Base-by-base conservation (phyloP, 2,888 invertebrate species). In the Tortricodes alternella region DNA sequence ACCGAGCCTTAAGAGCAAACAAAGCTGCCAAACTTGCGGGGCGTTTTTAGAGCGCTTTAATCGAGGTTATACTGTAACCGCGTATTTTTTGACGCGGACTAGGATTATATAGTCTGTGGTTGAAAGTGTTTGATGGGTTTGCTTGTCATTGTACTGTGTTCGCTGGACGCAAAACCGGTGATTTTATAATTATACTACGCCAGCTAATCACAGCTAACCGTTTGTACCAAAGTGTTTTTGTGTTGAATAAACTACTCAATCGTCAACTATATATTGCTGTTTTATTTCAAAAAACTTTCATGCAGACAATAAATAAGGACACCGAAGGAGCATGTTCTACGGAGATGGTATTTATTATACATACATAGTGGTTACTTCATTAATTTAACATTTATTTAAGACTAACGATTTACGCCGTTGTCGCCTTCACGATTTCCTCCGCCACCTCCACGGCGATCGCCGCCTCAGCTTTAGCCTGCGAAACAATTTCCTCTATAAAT, bases 391-490 rank as follows among this genome's bases (percentile, higher is more conserved):
- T 62, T 68, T 19, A 48, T 58, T 61, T 72, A 74, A 68, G 64
- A 74, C 82, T 84, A 85, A 76, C 43, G 7, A 53, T 63, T 73
- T 83, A 89, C 76, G 79, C 81, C 11, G 83, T 69, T n/a, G 93
- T 92, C 62, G 98, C 98, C 86, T 96, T 96, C 51, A 97, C 95
- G 68, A 99, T 92, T 66, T 98, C 98, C 88, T 99, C 98, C 48
- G 96, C 97, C 50, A 98, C 98, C 90, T 99, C 99, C 6, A 99
- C 91, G 29, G 97, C 97, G 74, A 99, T 97, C 61, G 94, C 94
- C 48, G 98, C 99, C 91, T 98, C 97, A 11, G 98, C 98, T 81
- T 92, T 93, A 39, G 93, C 94, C 94, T 94, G 77, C 5, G 91
- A 85, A 52, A 27, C 18, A 21, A 15, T 53, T 53, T 39, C 23